Conservation (phyloP, 1,140 invertebrate genomes). For the Charaxes varanes region DNA sequence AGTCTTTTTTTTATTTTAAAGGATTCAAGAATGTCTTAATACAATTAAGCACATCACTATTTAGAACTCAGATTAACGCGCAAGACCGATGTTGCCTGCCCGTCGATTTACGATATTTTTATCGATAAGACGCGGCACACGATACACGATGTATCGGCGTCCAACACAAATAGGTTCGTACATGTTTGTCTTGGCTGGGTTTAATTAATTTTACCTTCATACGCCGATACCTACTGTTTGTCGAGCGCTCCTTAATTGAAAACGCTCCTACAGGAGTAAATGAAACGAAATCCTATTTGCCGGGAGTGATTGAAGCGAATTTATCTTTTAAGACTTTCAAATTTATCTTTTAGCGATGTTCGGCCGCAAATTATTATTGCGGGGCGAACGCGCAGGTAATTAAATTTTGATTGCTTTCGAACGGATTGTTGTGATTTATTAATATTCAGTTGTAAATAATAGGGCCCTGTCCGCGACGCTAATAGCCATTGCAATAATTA, state of each 20-base stretch:
- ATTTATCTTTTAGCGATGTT: conserved; percentile 61
- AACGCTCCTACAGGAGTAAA: conserved; percentile 70
- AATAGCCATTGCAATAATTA: conserved; percentile 52
- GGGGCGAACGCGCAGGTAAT: conserved; percentile 47
- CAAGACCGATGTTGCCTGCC: background rate
- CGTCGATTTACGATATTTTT: conserved; percentile 12
- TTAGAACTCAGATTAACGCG: background rate
- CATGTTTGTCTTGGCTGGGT: conserved; percentile 70
- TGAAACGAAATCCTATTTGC: conserved; percentile 72
- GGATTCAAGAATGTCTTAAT: no score
- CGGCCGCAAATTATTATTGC: conserved; percentile 45
- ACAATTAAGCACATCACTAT: no score
- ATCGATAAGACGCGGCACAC: conserved; percentile 12
- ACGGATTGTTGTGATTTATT: conserved; percentile 51
- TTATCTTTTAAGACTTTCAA: conserved; percentile 72
- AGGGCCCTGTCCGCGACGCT: conserved; percentile 29
- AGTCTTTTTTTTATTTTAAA: no score
- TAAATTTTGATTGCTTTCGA: conserved; percentile 59
- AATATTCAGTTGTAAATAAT: conserved; percentile 53
- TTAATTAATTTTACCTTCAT: conserved; percentile 74
- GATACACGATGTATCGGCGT: conserved; percentile 33
- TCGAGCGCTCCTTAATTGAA: conserved; percentile 69
- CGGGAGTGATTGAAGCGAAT: conserved; percentile 69
- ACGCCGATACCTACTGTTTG: conserved; percentile 69
- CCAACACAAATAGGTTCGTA: conserved; percentile 69